Evolutionary conservation across 2,888 invertebrate species (phyloP).

Genomic region (Oscheius onirici): DNA sequence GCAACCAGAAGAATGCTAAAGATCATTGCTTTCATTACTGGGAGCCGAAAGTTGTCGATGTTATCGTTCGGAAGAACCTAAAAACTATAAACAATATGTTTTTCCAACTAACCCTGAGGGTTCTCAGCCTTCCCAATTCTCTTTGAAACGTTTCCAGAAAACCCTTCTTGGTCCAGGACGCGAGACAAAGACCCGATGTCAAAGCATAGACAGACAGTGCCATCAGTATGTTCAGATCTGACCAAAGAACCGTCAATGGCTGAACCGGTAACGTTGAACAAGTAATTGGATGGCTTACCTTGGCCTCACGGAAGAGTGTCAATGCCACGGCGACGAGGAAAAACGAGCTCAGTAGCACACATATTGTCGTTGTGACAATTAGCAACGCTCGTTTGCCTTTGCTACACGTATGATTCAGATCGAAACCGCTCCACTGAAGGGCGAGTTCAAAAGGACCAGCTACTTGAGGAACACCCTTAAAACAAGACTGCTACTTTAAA

Average conservation of each 20-base stretch:
- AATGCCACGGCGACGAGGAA: conserved; percentile 10
- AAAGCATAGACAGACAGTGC: conserved; percentile 18
- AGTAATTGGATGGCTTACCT: not conserved
- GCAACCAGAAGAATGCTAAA: conserved; percentile 11
- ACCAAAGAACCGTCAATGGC: conserved; percentile 25
- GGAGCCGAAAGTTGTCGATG: conserved; percentile 14
- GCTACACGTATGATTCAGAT: conserved; percentile 6
- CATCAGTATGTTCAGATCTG: conserved; percentile 18
- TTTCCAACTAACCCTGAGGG: conserved; percentile 12
- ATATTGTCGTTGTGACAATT: conserved; percentile 2
- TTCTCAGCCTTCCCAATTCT: conserved; percentile 15
- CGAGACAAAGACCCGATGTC: conserved; percentile 22
- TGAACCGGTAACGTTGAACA: not conserved
- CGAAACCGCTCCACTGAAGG: conserved; percentile 23
- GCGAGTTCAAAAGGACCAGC: conserved; percentile 24
- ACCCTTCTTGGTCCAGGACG: conserved; percentile 25
- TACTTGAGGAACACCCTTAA: conserved; percentile 23
- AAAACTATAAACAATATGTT: not conserved
- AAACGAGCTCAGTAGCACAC: conserved; percentile 16
- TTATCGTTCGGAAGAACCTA: conserved; percentile 22
- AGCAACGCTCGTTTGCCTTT: conserved; percentile 2
- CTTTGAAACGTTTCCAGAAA: conserved; percentile 30
- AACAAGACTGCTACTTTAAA: not conserved
- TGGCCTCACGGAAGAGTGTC: conserved; percentile 11
- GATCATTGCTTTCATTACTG: conserved; percentile 1